Evolutionary conservation across 1,140 invertebrate species (phyloP), one percentile per base, ranked within the genome.

Genomic region (Macrostomum lignano): DNA sequence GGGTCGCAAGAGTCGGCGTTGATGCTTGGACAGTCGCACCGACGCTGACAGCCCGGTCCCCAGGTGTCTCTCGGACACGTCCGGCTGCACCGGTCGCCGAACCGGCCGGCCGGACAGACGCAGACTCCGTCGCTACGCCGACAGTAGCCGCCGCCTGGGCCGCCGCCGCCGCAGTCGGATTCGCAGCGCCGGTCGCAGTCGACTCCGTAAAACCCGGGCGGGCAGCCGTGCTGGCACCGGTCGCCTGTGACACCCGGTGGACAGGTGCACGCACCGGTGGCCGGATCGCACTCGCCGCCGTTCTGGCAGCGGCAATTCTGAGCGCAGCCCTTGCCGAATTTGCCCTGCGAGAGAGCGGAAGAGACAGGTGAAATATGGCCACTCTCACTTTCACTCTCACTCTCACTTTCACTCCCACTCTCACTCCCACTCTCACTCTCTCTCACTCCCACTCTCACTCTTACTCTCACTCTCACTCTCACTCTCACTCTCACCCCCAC

Each of bases 111-210:
- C 2, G 55, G 53, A 50, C 77, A 82, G 37, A 70, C 66, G 45
- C 77, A 86, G 35, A 62, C 51, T 30, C 75, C 73, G 25, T 48
- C 52, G 21, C 50, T 45, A n/a, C n/a, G n/a, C n/a, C n/a, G n/a
- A n/a, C n/a, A n/a, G n/a, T n/a, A n/a, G n/a, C n/a, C n/a, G n/a
- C n/a, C n/a, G n/a, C n/a, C n/a, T n/a, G n/a, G n/a, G n/a, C n/a
- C n/a, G n/a, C n/a, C n/a, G 15, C 45, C 46, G 25, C 61, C 39
- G 35, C 57, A 60, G 7, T 30, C 28, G 35, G 30, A 49, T 13
- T 30, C 28, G 49, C 79, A 86, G 33, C 58, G 59, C 51, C 82
- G 71, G 44, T 67, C 67, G 52, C 81, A 88, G 13, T 67, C 65
- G 17, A 68, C 59, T 9, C 81, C 81, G 53, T 74, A 86, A 46